These are phyloP conservation scores for Montipora foliosa DNA, from an alignment of 64 coral and sea anemone species.

Conservation along the genomic window DNA sequence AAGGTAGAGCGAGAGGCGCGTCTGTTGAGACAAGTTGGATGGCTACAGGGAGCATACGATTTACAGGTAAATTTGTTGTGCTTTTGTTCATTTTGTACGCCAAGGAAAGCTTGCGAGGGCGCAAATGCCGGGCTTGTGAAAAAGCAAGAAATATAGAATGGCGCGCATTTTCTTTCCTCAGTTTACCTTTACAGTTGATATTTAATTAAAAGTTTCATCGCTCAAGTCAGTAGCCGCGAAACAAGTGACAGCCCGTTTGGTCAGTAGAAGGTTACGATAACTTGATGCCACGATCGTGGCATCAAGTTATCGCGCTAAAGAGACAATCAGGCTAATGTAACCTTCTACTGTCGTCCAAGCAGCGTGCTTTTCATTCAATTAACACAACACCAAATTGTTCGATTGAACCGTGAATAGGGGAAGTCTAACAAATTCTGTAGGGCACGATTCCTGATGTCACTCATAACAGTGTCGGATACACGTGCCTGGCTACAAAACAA, in stretches of 20 bases:
- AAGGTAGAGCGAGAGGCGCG: constrained; percentile 77
- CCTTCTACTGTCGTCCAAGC: not conserved
- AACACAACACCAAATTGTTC: not conserved
- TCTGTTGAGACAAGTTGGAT: constrained; percentile 76
- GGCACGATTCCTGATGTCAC: not conserved
- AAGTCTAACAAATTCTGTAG: not conserved
- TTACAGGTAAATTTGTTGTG: constrained; percentile 81
- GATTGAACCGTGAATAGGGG: not conserved
- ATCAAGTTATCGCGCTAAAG: constrained; percentile 44
- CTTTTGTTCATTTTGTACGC: constrained; percentile 24
- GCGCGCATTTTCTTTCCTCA: not conserved
- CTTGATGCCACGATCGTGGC: constrained; percentile 4
- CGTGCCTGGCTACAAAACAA: constrained; percentile 42
- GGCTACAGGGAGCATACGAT: constrained; percentile 74
- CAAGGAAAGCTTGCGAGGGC: constrained; percentile 9
- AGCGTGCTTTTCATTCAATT: constrained; percentile 13
- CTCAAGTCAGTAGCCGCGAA: not conserved
- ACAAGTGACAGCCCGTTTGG: constrained; percentile 18
- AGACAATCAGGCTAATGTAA: constrained; percentile 35
- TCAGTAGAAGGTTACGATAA: not conserved
- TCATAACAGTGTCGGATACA: constrained; percentile 17
- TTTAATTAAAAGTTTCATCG: not conserved
- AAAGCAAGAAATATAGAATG: not conserved
- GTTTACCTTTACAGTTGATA: not conserved
- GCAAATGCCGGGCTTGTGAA: not conserved